Conservation (phyloP, 1,140 invertebrate species). For the Anadara kagoshimensis region DNA sequence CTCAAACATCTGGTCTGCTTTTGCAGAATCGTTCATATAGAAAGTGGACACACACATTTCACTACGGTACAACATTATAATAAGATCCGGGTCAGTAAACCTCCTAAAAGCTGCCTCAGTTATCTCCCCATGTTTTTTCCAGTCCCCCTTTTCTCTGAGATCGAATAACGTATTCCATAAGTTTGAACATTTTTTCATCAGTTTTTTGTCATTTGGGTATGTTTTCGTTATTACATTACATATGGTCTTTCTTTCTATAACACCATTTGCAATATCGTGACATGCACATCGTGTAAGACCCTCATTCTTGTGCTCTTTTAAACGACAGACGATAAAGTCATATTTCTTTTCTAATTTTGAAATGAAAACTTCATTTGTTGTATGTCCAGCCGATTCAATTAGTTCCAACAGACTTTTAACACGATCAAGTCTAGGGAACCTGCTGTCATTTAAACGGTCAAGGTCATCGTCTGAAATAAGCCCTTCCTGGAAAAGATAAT, state of each 20-base stretch:
- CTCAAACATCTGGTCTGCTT: constrained; percentile 15
- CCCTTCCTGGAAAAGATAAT: constrained; percentile 20
- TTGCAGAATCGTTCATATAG: constrained; percentile 15
- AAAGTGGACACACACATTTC: constrained; percentile 33
- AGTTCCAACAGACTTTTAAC: neutral
- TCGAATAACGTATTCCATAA: constrained; percentile 23
- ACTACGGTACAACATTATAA: constrained; percentile 21
- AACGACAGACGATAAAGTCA: neutral
- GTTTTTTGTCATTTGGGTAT: constrained; percentile 10
- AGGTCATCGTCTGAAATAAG: constrained; percentile 24
- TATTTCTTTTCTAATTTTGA: constrained; percentile 14
- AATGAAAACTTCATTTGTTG: neutral
- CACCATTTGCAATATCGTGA: neutral
- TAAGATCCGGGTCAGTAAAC: constrained; percentile 16
- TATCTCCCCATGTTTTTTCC: constrained; percentile 3
- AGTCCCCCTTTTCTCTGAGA: constrained; percentile 25
- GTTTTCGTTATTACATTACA: neutral
- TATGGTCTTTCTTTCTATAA: neutral
- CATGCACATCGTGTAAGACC: neutral
- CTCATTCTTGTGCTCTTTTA: neutral
- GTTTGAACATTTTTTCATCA: constrained; percentile 15
- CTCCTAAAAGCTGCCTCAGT: constrained; percentile 13
- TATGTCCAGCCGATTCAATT: neutral
- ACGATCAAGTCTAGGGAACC: neutral
- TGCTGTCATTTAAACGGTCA: constrained; percentile 6